A percentile compares a stretch with the other conserved stretches of the same genome.
phyloP scores from a whole-genome alignment of 2,888 invertebrate species.

The Dascillus cervinus region DNA sequence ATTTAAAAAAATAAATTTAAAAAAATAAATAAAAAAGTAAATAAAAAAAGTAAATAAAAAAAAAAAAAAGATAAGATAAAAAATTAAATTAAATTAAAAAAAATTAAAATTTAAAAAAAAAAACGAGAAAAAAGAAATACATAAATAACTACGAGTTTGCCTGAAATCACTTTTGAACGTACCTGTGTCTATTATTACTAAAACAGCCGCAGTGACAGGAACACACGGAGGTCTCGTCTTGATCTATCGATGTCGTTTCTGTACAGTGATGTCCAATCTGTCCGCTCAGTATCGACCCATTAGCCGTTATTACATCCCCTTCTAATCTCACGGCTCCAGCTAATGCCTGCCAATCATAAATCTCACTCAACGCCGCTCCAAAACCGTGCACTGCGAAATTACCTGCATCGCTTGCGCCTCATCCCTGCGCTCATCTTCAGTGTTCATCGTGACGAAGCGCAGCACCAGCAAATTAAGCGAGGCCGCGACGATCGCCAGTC shows the following conservation, averaged over 20 bases:
- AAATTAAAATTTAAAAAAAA: too few species aligned
- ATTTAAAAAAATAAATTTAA: too few species aligned
- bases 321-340: constrained; percentile 92
- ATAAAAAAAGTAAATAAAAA: too few species aligned
- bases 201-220: constrained; percentile 43
- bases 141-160: constrained; percentile 2
- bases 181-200: constrained; percentile 38
- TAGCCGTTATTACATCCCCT: constrained; percentile 94
- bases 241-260: constrained; percentile 41
- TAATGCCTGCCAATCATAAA: constrained; percentile 63
- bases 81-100: too few species aligned
- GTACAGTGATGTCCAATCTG: constrained; percentile 42
- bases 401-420: constrained; percentile 92
- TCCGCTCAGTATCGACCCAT: constrained; percentile 81
- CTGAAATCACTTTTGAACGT: constrained; percentile 9
- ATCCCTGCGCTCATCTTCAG: constrained; percentile 93
- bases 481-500: constrained; percentile 96
- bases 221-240: constrained; percentile 42
- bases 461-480: constrained; percentile 95
- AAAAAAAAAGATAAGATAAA: too few species aligned
- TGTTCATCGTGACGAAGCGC: constrained; percentile 95
- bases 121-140: too few species aligned
- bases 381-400: constrained; percentile 5
- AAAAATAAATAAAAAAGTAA: too few species aligned
- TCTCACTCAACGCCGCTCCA: not conserved